These are phyloP conservation scores for Epinephelus coioides DNA, from an alignment of 2,797 vertebrate genomes.

Conservation along the genomic window DNA sequence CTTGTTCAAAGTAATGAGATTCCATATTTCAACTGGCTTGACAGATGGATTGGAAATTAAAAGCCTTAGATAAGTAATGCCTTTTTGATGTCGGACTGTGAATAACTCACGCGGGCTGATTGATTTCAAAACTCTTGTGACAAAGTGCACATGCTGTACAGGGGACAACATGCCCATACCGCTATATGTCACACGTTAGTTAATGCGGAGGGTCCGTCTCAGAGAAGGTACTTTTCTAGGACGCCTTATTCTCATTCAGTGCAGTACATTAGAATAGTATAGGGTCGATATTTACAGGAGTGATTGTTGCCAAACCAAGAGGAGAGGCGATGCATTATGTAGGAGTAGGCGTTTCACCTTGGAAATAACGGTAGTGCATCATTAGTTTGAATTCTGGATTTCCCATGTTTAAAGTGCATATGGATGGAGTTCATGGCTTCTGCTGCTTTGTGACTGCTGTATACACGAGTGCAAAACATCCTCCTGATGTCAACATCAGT, in stretches of 20 bases:
- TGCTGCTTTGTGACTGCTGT: conserved; percentile 14
- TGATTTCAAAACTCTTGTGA: conserved; percentile 86
- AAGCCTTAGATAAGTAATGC: conserved; percentile 88
- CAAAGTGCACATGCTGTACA: conserved; percentile 71
- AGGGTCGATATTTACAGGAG: conserved; percentile 70
- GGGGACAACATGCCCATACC: conserved; percentile 69
- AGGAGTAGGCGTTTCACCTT: conserved; percentile 68
- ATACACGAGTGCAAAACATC: conserved; percentile 9
- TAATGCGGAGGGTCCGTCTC: conserved; percentile 55
- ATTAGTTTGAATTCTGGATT: conserved; percentile 46
- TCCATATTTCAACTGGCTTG: conserved; percentile 86
- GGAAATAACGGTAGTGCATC: conserved; percentile 40
- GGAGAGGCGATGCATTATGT: conserved; percentile 71
- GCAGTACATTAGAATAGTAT: conserved; percentile 68
- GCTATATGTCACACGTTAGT: conserved; percentile 71
- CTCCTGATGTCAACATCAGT: conserved; percentile 23
- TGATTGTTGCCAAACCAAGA: conserved; percentile 68
- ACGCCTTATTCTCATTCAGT: conserved; percentile 75
- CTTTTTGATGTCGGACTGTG: conserved; percentile 87
- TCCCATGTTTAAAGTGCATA: conserved; percentile 17
- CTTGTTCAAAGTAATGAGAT: conserved; percentile 90
- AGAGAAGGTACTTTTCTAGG: conserved; percentile 51
- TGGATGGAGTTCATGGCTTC: conserved; percentile 29
- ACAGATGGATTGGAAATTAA: conserved; percentile 90
- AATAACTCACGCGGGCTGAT: conserved; percentile 82